These are phyloP conservation scores for Perccottus glenii DNA, from an alignment of 2,113 vertebrate genomes.

Conservation along the genomic window DNA sequence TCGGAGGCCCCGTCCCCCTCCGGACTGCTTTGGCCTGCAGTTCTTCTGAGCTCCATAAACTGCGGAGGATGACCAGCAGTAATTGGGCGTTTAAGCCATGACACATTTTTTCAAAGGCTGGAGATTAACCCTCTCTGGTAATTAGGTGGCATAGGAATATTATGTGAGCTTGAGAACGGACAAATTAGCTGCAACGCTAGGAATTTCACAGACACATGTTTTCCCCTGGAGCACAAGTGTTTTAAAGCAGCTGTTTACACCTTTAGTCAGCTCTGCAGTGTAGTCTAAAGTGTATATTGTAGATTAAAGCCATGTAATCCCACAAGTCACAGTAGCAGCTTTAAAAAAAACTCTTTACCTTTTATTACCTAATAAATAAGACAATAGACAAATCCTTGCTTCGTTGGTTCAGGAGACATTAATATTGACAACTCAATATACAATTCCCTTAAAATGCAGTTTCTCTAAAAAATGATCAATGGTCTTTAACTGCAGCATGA, in stretches of 20 bases:
- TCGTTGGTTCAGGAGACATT: too few relatives aligned
- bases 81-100: conserved; percentile 47
- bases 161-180: conserved; percentile 33
- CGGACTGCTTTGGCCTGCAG: not conserved
- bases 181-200: conserved; percentile 40
- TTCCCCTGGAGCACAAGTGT: not conserved
- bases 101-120: conserved; percentile 41
- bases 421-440: too few relatives aligned
- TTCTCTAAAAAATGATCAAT: too few relatives aligned
- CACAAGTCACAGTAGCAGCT: too few relatives aligned
- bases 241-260: not conserved
- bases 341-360: too few relatives aligned
- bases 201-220: conserved; percentile 22
- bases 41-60: not conserved
- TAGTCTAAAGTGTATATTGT: too few relatives aligned
- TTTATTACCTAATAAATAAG: too few relatives aligned
- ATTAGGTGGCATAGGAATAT: conserved; percentile 34
- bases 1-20: conserved; percentile 6
- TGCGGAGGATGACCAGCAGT: conserved; percentile 7
- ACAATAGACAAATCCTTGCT: too few relatives aligned
- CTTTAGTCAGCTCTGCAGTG: too few relatives aligned
- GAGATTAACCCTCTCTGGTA: conserved; percentile 33
- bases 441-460: too few relatives aligned
- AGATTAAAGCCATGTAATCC: too few relatives aligned
- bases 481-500: too few relatives aligned